These are phyloP conservation scores for Elmis aenea DNA, from an alignment of 2,888 invertebrate species.

Conservation along the genomic window DNA sequence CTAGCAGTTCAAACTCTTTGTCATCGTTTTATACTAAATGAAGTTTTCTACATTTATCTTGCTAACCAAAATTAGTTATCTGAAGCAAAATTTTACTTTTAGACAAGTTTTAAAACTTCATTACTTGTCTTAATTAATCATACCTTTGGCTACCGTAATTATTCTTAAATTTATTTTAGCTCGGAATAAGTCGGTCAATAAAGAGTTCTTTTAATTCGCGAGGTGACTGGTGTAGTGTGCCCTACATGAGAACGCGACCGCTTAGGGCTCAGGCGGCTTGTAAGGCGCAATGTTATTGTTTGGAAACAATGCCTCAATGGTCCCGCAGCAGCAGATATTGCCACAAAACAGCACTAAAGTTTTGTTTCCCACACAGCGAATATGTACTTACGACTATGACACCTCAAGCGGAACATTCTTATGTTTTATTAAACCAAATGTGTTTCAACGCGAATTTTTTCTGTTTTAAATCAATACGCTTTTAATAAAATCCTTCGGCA, in stretches of 20 bases:
- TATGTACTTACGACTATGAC: conserved; percentile 38
- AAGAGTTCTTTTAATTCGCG: conserved; percentile 17
- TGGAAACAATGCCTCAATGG: conserved; percentile 43
- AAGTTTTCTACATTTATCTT: neutral
- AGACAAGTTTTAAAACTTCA: too few relatives aligned
- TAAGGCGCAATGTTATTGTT: conserved; percentile 43
- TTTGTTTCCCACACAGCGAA: conserved; percentile 42
- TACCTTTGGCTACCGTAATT: too few relatives aligned
- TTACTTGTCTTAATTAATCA: neutral
- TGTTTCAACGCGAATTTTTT: conserved; percentile 20
- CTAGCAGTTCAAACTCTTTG: conserved; percentile 27
- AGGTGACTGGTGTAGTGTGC: conserved; percentile 17
- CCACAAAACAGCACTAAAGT: conserved; percentile 45
- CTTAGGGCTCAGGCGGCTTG: conserved; percentile 30
- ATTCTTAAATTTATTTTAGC: conserved; percentile 12
- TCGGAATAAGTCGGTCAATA: conserved; percentile 10
- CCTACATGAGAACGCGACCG: conserved; percentile 20
- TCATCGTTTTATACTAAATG: conserved; percentile 3
- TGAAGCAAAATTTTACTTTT: too few relatives aligned
- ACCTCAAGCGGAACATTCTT: conserved; percentile 32
- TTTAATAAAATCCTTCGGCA: too few relatives aligned
- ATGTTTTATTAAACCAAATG: conserved; percentile 30
- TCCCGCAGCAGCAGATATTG: conserved; percentile 42
- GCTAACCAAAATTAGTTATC: too few relatives aligned
- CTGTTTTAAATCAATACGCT: conserved; percentile 16